Percentiles rank a stretch among this genome's conserved stretches.
Evolutionary conservation across 2,888 invertebrate species (phyloP).

Genomic region (Tryphoninae sp.): DNA sequence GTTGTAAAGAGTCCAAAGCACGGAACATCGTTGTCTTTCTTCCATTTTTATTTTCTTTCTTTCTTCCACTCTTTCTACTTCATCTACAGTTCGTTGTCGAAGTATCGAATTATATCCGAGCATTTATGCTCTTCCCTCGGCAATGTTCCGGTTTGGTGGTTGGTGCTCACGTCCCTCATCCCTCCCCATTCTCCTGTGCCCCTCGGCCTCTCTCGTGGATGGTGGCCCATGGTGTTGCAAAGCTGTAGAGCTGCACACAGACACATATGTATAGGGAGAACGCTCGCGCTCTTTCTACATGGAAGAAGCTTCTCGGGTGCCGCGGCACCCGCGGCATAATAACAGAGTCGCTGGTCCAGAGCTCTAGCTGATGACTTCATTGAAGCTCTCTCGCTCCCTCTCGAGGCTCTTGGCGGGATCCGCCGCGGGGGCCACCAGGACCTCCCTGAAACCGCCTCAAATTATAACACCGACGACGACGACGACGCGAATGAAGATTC

Average conservation of each 20-base stretch:
- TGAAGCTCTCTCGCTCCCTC: conserved; percentile 71
- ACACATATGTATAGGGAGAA: conserved; percentile 38
- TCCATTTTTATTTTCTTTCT: conserved; percentile 2
- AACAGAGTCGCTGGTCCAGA: conserved; percentile 78
- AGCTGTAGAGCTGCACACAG: conserved; percentile 58
- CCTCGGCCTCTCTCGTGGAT: conserved; percentile 2
- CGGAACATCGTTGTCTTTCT: conserved; percentile 6
- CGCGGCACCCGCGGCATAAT: conserved; percentile 81
- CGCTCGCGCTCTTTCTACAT: conserved; percentile 50
- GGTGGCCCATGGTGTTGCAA: conserved; percentile 23
- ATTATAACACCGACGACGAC: conserved; percentile 78
- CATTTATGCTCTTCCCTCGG: conserved; percentile 27
- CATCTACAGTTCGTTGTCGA: conserved; percentile 26
- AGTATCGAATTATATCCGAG: conserved; percentile 35
- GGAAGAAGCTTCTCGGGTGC: conserved; percentile 74
- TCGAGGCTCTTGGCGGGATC: conserved; percentile 48
- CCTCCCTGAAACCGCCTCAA: conserved; percentile 81
- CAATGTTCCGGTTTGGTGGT: conserved; percentile 47
- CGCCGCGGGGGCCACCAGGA: conserved; percentile 73
- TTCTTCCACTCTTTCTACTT: conserved; percentile 1
- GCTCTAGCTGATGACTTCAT: conserved; percentile 81
- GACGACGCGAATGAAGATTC: conserved; percentile 51
- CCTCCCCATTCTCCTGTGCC: not conserved
- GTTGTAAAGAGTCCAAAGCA: not conserved
- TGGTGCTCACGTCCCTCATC: conserved; percentile 6